Base-by-base conservation (phyloP, 1,140 invertebrate genomes). In the Drosophila sp. region DNA sequence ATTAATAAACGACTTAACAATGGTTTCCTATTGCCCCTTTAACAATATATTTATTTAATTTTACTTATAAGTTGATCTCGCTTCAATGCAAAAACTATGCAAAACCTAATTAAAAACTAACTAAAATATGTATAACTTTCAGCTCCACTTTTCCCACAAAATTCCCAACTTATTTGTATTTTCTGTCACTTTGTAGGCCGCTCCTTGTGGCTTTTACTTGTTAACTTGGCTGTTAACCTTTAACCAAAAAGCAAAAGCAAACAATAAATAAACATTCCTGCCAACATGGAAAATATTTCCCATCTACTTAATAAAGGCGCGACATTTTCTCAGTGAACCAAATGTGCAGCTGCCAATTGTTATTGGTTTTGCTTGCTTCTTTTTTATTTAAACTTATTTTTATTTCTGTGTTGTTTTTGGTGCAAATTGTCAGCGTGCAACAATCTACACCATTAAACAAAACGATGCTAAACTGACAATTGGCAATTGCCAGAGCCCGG, bases 371-470 rank as follows among this genome's bases (percentile, higher is more conserved):
- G 8, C 8, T 38, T 10, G 35, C 8, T 38, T 38, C 2, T 38
- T 38, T 38, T 4, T 2, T 38, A 0, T 32, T 55, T 65, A 33
- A 33, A 41, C 64, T 38, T 62, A 74, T 47, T 54, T 44, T 62
- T 60, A 58, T 70, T 74, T 65, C 62, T 60, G 35, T 62, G 63
- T 74, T 66, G 44, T 61, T 57, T 41, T 35, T 44, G 72, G 63
- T 65, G 74, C 72, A 79, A 87, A 86, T 87, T 87, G 83, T 83
- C 82, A 86, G 83, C 82, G 83, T 86, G 82, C 82, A 86, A 87
- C 82, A 86, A 86, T 86, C 82, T 86, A 72, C 82, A 76, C 82
- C 82, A 86, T 86, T 86, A 86, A 86, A 86, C 82, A 87, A 87
- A 56, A 85, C 82, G 78, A 83, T 83, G 80, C 70, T 69, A 81